Evolutionary conservation across 2,113 vertebrate genomes (phyloP).

Genomic region (Ploceus nigricollis): DNA sequence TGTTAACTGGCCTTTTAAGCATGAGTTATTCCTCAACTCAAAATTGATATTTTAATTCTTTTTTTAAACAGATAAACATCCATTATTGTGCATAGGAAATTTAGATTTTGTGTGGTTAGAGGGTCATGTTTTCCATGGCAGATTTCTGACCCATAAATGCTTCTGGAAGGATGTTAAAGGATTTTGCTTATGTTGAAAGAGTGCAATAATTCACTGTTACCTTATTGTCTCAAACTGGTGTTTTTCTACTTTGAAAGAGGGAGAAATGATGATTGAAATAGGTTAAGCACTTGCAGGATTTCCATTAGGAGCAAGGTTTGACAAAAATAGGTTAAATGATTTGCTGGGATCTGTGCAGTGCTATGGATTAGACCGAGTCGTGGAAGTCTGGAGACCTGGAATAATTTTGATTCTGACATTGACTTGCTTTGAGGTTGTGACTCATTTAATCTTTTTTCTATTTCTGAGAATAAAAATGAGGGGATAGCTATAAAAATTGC

Average conservation of each 20-base stretch:
- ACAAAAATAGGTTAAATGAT: constrained; percentile 57
- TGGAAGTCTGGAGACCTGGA: neutral
- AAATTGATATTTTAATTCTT: neutral
- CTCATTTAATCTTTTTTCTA: constrained; percentile 28
- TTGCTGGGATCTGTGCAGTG: constrained; percentile 18
- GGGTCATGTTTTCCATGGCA: neutral
- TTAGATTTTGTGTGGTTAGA: neutral
- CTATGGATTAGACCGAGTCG: constrained; percentile 42
- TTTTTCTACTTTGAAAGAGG: neutral
- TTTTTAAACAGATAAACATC: neutral
- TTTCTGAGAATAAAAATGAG: neutral
- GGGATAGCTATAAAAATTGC: neutral
- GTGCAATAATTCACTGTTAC: neutral
- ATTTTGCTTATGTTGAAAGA: neutral
- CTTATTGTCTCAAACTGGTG: neutral
- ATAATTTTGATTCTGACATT: constrained; percentile 34
- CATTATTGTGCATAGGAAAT: neutral
- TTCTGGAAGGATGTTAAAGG: neutral
- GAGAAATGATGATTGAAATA: constrained; percentile 40
- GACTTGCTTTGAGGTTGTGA: constrained; percentile 47
- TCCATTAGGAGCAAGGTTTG: constrained; percentile 28
- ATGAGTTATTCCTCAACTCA: neutral
- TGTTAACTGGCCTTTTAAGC: neutral
- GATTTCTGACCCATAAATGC: neutral
- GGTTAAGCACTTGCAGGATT: constrained; percentile 53